These are phyloP conservation scores for Craterocephalus amniculus DNA, from an alignment of 2,797 vertebrate genomes.

Conservation along the genomic window DNA sequence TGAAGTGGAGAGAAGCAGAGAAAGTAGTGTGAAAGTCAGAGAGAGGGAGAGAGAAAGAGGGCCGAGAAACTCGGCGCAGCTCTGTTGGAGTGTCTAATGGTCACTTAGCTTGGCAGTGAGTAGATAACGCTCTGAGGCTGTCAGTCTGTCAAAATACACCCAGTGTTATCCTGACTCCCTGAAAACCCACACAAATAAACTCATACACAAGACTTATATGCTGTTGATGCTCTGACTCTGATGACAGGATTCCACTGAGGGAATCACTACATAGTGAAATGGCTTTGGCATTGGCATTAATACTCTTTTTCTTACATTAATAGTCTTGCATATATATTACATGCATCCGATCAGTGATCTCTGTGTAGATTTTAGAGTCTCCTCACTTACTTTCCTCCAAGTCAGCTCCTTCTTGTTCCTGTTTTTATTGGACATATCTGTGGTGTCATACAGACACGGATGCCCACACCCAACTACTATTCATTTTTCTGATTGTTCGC, in stretches of 20 bases:
- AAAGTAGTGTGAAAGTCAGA: conserved; percentile 13
- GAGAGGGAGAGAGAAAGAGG: conserved; percentile 6
- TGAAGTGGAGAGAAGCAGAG: conserved; percentile 27
- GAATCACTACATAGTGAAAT: conserved; percentile 56
- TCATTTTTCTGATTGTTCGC: too few species aligned
- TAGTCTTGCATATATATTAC: background rate
- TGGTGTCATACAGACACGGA: too few species aligned
- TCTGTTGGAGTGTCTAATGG: conserved; percentile 71
- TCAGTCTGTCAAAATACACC: conserved; percentile 74
- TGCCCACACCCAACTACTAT: too few species aligned
- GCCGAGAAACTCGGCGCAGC: conserved; percentile 28
- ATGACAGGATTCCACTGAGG: conserved; percentile 66
- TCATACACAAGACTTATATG: conserved; percentile 27
- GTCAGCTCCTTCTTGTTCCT: too few species aligned
- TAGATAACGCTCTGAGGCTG: conserved; percentile 70
- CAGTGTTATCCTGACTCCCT: conserved; percentile 42
- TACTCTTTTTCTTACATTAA: conserved; percentile 22
- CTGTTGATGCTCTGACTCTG: conserved; percentile 43
- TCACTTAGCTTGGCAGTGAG: conserved; percentile 76
- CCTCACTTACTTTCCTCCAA: too few species aligned
- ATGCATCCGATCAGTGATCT: background rate
- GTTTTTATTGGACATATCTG: too few species aligned
- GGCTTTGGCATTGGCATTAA: conserved; percentile 57
- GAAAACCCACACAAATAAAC: conserved; percentile 34
- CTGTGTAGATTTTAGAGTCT: background rate